phyloP scores from a whole-genome alignment of 2,113 vertebrate genomes.

The Pelvicachromis taeniatus region DNA sequence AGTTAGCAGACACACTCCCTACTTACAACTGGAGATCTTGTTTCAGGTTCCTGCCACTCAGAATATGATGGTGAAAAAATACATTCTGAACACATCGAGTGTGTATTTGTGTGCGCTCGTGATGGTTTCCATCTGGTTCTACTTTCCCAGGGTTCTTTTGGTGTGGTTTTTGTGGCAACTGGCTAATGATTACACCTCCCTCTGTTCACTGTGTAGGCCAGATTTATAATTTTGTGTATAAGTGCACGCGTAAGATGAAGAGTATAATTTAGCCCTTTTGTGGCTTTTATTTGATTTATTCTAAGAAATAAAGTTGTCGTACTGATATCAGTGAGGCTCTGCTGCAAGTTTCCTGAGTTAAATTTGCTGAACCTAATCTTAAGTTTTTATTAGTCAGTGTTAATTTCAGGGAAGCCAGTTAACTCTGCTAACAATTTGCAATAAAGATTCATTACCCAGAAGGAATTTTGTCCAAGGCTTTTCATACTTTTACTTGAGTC shows the following conservation, averaged over 20 bases:
- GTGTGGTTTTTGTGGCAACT: slow-evolving; percentile 34
- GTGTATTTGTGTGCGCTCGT: background rate
- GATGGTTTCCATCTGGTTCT: slow-evolving; percentile 44
- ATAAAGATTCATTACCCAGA: background rate
- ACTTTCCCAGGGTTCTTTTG: slow-evolving; percentile 45
- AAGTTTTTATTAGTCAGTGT: background rate
- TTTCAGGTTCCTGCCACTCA: slow-evolving; percentile 51
- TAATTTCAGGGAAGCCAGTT: background rate
- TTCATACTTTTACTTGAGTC: background rate
- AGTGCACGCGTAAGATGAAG: background rate
- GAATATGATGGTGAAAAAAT: background rate
- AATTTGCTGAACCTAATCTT: background rate
- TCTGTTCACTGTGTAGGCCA: slow-evolving; percentile 27
- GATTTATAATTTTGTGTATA: background rate
- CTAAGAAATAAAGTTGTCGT: background rate
- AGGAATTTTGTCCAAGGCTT: background rate
- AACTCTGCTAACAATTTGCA: background rate
- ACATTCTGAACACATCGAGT: background rate
- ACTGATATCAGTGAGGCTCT: background rate
- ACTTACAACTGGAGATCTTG: background rate
- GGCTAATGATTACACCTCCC: slow-evolving; percentile 38
- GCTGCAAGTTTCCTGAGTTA: background rate
- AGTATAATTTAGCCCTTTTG: background rate
- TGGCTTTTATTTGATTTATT: background rate
- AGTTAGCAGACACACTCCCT: background rate